Conservation (phyloP, 2,113 vertebrate species). For the Gadus chalcogrammus region DNA sequence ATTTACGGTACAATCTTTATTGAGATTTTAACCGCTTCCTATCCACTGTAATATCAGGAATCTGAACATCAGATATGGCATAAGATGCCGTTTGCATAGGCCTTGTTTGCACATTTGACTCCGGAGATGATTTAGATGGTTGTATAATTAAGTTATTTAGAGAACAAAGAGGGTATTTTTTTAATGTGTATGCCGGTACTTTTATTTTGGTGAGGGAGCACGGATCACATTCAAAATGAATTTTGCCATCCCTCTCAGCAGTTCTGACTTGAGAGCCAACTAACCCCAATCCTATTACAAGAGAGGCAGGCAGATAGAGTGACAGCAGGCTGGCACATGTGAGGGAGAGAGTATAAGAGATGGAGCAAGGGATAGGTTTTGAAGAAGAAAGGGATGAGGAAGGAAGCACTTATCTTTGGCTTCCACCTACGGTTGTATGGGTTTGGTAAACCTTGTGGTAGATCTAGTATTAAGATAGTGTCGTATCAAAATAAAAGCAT, state of each 20-base stretch:
- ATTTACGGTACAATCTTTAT: too few relatives aligned
- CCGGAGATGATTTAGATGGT: too few relatives aligned
- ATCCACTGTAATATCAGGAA: too few relatives aligned
- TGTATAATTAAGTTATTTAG: not conserved
- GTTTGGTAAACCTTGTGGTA: slow-evolving; percentile 41
- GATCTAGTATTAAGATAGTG: too few relatives aligned
- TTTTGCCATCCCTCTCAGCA: slow-evolving; percentile 45
- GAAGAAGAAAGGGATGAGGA: slow-evolving; percentile 16
- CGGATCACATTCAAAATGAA: slow-evolving; percentile 55
- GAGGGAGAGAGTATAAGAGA: slow-evolving; percentile 20
- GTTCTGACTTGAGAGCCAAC: slow-evolving; percentile 44
- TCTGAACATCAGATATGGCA: not conserved
- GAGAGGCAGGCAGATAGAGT: not conserved
- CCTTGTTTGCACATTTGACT: too few relatives aligned
- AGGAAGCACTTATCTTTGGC: slow-evolving; percentile 58
- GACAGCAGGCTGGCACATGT: not conserved
- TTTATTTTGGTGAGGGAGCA: slow-evolving; percentile 41
- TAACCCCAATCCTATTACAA: slow-evolving; percentile 64
- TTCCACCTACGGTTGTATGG: slow-evolving; percentile 55
- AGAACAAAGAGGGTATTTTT: slow-evolving; percentile 8
- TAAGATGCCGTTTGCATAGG: not conserved
- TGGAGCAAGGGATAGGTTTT: slow-evolving; percentile 25
- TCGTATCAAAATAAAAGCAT: slow-evolving; percentile 31
- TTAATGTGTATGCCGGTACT: not conserved
- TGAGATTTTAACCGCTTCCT: too few relatives aligned